These are phyloP conservation scores for Eupithecia exiguata DNA, from an alignment of 2,888 invertebrate species.

Conservation along the genomic window DNA sequence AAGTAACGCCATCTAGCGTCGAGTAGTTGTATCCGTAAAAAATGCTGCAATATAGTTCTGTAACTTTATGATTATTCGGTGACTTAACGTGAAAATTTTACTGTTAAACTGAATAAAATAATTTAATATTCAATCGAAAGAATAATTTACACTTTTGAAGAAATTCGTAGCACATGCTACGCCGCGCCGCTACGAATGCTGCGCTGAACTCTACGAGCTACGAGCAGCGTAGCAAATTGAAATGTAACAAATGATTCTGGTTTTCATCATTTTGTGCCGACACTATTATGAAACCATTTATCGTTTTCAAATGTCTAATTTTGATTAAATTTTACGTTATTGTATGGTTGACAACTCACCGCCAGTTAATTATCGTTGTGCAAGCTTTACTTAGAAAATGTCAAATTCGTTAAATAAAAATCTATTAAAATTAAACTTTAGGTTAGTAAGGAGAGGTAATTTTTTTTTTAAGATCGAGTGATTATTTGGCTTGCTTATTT, in stretches of 20 bases:
- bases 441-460: too few relatives aligned
- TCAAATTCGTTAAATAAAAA: too few relatives aligned
- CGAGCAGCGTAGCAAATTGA: background rate
- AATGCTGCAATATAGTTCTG: background rate
- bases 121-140: background rate
- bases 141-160: background rate
- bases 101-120: background rate
- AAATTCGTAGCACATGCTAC: background rate
- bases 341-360: too few relatives aligned
- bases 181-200: background rate
- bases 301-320: too few relatives aligned
- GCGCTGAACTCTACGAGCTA: background rate
- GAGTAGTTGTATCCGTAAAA: conserved; percentile 50
- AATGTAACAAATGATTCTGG: background rate
- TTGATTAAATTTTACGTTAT: too few relatives aligned
- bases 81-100: background rate
- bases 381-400: too few relatives aligned
- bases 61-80: background rate
- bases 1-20: conserved; percentile 62
- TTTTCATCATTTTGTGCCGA: too few relatives aligned
- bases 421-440: too few relatives aligned
- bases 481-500: too few relatives aligned
- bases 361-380: too few relatives aligned
- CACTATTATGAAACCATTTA: too few relatives aligned
- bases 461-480: too few relatives aligned